phyloP scores from a whole-genome alignment of 1,140 invertebrate species.

The Bradynema listronoti region DNA sequence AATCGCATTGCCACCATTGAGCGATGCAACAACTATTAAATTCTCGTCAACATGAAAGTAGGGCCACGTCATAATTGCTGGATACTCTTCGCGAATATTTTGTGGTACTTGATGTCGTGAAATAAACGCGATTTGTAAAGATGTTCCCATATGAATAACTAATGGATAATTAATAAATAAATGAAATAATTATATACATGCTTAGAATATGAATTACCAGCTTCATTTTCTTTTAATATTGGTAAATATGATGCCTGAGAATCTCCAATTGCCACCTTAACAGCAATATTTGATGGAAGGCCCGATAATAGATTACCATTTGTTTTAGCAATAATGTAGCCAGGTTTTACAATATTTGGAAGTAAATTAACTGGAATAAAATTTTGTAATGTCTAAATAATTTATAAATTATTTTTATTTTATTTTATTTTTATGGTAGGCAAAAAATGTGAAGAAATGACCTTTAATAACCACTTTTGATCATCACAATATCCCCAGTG shows the following conservation, averaged over 20 bases:
- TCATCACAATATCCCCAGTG: conserved; percentile 25
- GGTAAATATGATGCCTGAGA: conserved; percentile 22
- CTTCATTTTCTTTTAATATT: conserved; percentile 13
- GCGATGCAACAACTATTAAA: conserved; percentile 25
- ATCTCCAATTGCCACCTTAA: conserved; percentile 18
- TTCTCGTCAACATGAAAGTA: conserved; percentile 16
- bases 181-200: background rate
- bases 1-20: conserved; percentile 22
- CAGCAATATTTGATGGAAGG: conserved; percentile 11
- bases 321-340: conserved; percentile 14
- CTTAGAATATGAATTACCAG: conserved; percentile 18
- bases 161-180: no score
- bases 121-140: conserved; percentile 26
- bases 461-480: conserved; percentile 14
- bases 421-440: background rate
- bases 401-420: background rate
- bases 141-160: conserved; percentile 22
- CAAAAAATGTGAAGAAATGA: conserved; percentile 1
- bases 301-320: background rate
- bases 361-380: conserved; percentile 20
- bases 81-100: background rate
- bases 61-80: conserved; percentile 6
- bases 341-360: conserved; percentile 17
- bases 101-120: no score
- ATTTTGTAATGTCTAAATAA: conserved; percentile 12